A percentile compares a stretch with the other conserved stretches of the same genome.
Conservation (phyloP, 2,113 vertebrate species). For the Scomber japonicus region DNA sequence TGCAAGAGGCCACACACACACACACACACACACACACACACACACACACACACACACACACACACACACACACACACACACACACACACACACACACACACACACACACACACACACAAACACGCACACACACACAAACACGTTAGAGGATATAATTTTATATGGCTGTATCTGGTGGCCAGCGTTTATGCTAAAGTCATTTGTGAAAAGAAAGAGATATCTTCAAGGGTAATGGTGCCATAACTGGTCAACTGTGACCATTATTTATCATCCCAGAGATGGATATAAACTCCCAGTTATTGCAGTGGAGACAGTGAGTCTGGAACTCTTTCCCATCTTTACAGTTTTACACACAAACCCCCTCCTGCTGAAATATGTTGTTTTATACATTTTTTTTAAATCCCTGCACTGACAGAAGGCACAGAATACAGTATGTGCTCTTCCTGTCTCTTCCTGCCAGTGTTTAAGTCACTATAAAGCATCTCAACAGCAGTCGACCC, state of each 20-base stretch:
- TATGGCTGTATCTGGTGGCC: neutral
- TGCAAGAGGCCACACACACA: constrained; percentile 2
- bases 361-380: no score
- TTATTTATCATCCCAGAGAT: neutral
- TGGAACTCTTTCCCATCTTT: neutral
- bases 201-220: neutral
- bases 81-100: no score
- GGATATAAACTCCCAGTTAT: neutral
- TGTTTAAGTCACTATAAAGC: neutral
- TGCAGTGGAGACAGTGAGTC: neutral
- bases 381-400: neutral
- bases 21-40: no score
- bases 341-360: neutral
- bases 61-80: no score
- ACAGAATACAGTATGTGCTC: neutral
- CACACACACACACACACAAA: no score
- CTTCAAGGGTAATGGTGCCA: neutral
- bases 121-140: no score
- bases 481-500: neutral
- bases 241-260: no score
- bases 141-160: neutral
- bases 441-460: neutral
- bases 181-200: neutral
- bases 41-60: no score
- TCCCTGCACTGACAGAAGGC: neutral